Base-by-base conservation (phyloP, 1,140 invertebrate species). In the Brachionus calyciflorus region DNA sequence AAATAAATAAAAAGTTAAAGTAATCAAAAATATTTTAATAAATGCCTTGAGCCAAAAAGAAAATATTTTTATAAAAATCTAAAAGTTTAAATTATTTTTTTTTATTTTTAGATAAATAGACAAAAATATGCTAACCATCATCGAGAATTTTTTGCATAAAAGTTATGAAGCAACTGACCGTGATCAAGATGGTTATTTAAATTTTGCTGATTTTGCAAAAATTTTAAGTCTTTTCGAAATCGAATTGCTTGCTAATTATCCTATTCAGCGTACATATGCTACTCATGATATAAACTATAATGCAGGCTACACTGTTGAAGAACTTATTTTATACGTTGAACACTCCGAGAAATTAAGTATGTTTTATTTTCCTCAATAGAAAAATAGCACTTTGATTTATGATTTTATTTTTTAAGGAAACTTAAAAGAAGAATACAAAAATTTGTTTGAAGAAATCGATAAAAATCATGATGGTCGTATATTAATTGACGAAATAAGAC, bases 141-240 rank as follows among this genome's bases (percentile, higher is more conserved):
- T 14, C 37, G 41, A 41, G 60, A 44, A 19, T 24, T 65, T 14
- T 10, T 65, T 65, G 24, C 40, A 44, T 30, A 26, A 44, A 44
- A 26, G 19, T 44, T 65, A 14, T 26, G 12, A 3, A 7, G 14
- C 3, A 14, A 44, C 12, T 3, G 60, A 65, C 21, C 19, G 1
- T 6, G 40, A 65, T 28, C 10, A 65, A 44, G 60, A 65, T 65
- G 60, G 60, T 44, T 44, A 12, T 65, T 37, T 65, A 6, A 26
- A 44, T 26, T 65, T 65, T 44, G 40, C 37, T 1, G 40, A 65
- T 65, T 65, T 65, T 65, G 60, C 60, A 24, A 65, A 65, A 44
- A 44, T 65, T 17, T 44, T 65, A 37, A 65, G 60, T n/a, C 41
- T 44, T 21, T 24, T 44, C 7, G 40, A 65, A 21, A 28, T 65